Evolutionary conservation across 2,797 vertebrate genomes (phyloP), one percentile per base, ranked within the genome.

Genomic region (Alcedo quadribrachys): DNA sequence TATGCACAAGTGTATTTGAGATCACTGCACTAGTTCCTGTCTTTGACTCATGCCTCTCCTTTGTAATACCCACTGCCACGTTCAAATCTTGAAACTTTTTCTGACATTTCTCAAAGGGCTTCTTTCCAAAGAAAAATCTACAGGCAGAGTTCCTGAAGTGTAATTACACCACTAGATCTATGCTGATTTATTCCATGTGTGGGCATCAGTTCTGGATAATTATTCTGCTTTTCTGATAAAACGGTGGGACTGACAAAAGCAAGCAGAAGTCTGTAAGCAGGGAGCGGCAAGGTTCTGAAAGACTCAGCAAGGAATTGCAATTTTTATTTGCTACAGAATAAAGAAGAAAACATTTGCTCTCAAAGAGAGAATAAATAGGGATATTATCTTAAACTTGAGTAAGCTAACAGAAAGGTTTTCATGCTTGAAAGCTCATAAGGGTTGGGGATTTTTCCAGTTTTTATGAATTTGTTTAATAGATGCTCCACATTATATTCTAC

Each of bases 201-300:
- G 68, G 92, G 88, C 81, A 89, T 65, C 37, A 71, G 45, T 51
- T 82, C 86, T 80, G 65, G 53, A 33, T 93, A 95, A 94, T 93
- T 94, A 61, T 45, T 77, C 65, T 80, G 42, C 37, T 85, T 82
- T 87, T 84, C 65, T 85, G 57, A 82, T 80, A 80, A 86, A 93
- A 81, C 6, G 24, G 53, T 54, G 68, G 28, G 61, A 77, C 30
- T 85, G 75, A 89, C 78, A 88, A 84, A 95, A 91, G 85, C 87
- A 73, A 85, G 61, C 37, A 68, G 22, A 81, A 74, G 62, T 69
- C 80, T 73, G 1, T 55, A 84, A 69, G 58, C 4, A 78, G 24
- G 24, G n/a, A 85, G 28, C 37, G 33, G 11, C 5, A 74, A 87
- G 83, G 30, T 54, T 74, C 61, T 54, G 11, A 84, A 96, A 92